Base-by-base conservation (phyloP, 37 sponge, comb jelly and placozoan genomes). In the Axinella damicornis region DNA sequence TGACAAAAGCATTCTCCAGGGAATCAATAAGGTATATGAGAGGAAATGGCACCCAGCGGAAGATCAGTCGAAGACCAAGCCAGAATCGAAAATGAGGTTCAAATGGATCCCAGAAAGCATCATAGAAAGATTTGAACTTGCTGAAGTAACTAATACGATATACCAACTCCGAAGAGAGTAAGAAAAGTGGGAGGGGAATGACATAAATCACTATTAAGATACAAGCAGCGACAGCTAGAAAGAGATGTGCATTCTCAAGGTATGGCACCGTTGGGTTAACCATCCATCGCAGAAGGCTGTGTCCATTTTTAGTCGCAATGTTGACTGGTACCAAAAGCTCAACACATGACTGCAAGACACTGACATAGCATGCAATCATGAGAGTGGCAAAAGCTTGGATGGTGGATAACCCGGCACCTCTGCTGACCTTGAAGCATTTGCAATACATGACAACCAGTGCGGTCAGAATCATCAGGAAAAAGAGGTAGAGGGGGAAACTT, bases 51-150 rank as follows among this genome's bases (percentile, higher is more conserved):
- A 82, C 30, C 53, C 70, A 56, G 25, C 83, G 70, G 31, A 82
- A 59, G 19, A 82, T 34, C 19, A 71, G 61, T 34, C 83, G 37
- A 22, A 82, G 15, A 1, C 83, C 73, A 32, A 82, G 62, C 73
- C 73, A 82, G 63, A 71, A 71, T 37, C 83, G 67, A 58, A n/a
- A 71, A 0, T 58, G 20, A 15, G 83, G 73, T 59, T 82, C 71
- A 62, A 72, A 71, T 18, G 83, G 83, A 33, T 58, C 17, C 83
- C 83, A 82, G 64, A 82, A 82, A 22, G 73, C 73, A 71, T 82
- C 83, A 33, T 71, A 71, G 59, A 82, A 33, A 5, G 83, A 73
- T 33, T 82, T 82, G 73, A 34, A 82, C 41, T 33, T 82, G n/a
- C 58, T 30, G 17, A 68, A 32, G 46, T 37, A 72, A 6, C 39